Evolutionary conservation across 2,888 invertebrate genomes (phyloP), one percentile per base, ranked within the genome.

Genomic region (Halocaridina rubra): DNA sequence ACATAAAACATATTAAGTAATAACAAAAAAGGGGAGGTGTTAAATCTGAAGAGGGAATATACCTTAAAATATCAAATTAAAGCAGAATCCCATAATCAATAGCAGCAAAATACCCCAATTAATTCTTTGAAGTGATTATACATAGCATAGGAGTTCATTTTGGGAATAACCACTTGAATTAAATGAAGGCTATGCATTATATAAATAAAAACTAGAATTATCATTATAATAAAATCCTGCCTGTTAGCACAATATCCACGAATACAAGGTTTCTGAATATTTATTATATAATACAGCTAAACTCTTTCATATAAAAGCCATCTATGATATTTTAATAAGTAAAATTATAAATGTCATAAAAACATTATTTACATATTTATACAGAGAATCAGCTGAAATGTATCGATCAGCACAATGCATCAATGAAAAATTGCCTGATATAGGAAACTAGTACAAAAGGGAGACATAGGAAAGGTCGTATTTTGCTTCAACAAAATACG

Each of bases 311-410:
- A 78, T 74, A 32, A 53, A 59, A 30, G 24, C 19, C 30, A 27
- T 64, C 30, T 67, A 67, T 78, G 71, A 30, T 19, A 72, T 27
- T 72, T 32, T 30, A 81, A 82, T 72, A 71, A 71, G 59, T 57
- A 39, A 53, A 33, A 8, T 29, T 30, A 30, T 22, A 57, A 72
- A 33, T 24, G 74, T 82, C 76, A 82, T 71, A 78, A 82, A 81
- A 81, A 81, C 69, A 81, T 8, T 82, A 82, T 82, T 22, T 82
- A 82, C 82, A 82, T 39, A 77, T 78, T 82, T n/a, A 33, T 82
- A 82, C 82, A 82, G 27, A 78, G 74, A 81, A 76, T 64, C 64
- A n/a, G 46, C 72, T 33, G 32, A 39, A 29, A 71, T 57, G 77
- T 39, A 71, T 29, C 39, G 77, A 24, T 77, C 46, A 32, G 19